A percentile compares a stretch with the other conserved stretches of the same genome.
Evolutionary conservation across 2,888 invertebrate species (phyloP).

Genomic region (Nemotelus nigrinus): DNA sequence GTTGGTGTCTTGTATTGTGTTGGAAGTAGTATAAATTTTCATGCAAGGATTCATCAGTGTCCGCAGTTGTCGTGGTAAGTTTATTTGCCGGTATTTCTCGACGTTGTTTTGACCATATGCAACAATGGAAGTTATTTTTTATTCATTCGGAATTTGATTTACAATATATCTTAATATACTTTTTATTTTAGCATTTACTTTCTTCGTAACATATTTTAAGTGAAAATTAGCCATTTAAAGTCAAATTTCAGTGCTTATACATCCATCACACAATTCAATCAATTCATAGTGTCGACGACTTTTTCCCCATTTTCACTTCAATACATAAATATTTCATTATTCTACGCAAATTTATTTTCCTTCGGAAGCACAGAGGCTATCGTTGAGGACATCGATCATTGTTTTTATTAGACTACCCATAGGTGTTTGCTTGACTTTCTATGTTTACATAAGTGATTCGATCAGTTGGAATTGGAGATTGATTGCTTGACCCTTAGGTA

Average conservation of each 20-base stretch:
- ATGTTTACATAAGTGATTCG: too few species aligned
- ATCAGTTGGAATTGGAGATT: too few species aligned
- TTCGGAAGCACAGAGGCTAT: slow-evolving; percentile 5
- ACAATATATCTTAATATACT: too few species aligned
- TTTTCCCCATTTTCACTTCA: neutral
- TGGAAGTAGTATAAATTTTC: neutral
- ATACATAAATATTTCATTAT: neutral
- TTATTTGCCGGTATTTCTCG: neutral
- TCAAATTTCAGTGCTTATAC: too few species aligned
- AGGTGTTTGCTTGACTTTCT: neutral
- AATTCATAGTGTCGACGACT: neutral
- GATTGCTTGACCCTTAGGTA: too few species aligned
- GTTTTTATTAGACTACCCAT: slow-evolving; percentile 31
- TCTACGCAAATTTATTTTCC: slow-evolving; percentile 37
- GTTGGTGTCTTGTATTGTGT: neutral
- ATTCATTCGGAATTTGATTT: too few species aligned
- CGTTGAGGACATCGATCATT: slow-evolving; percentile 31
- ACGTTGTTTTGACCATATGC: too few species aligned
- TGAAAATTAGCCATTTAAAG: too few species aligned
- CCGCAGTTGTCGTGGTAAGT: neutral
- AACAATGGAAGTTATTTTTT: too few species aligned
- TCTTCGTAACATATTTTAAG: too few species aligned
- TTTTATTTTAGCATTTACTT: too few species aligned
- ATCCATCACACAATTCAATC: too few species aligned
- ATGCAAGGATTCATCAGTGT: neutral